phyloP scores from a whole-genome alignment of 2,113 vertebrate genomes.

The Vanacampus margaritifer region DNA sequence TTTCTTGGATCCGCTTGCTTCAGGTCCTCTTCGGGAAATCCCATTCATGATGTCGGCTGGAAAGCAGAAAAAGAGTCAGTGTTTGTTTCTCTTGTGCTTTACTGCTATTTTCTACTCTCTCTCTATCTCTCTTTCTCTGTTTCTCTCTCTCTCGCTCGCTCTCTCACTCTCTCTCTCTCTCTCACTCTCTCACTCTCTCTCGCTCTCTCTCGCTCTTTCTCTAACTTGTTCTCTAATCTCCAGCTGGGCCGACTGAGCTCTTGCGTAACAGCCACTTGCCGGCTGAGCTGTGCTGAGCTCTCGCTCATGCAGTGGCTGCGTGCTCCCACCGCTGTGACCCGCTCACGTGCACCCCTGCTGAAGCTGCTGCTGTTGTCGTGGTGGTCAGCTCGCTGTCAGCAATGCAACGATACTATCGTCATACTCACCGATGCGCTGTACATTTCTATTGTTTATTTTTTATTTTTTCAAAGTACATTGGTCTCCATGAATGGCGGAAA shows the following conservation, averaged over 20 bases:
- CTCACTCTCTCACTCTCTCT: slow-evolving; percentile 20
- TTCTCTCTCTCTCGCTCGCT: slow-evolving; percentile 19
- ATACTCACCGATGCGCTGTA: too few species aligned
- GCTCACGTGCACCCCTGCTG: slow-evolving; percentile 6
- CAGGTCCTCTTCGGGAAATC: slow-evolving; percentile 7
- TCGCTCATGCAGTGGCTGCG: slow-evolving; percentile 55
- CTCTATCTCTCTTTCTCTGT: slow-evolving; percentile 21
- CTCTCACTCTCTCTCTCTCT: slow-evolving; percentile 30
- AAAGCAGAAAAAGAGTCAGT: slow-evolving; percentile 20
- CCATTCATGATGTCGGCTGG: slow-evolving; percentile 35
- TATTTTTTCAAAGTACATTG: too few species aligned
- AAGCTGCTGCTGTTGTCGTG: too few species aligned
- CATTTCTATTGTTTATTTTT: too few species aligned
- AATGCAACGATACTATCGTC: too few species aligned
- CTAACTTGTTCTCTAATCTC: slow-evolving; percentile 48
- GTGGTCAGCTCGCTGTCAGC: not conserved
- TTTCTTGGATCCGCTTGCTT: slow-evolving; percentile 5
- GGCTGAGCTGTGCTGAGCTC: slow-evolving; percentile 57
- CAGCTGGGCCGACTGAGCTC: slow-evolving; percentile 63
- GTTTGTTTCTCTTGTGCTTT: slow-evolving; percentile 13
- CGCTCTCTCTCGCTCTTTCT: slow-evolving; percentile 20
- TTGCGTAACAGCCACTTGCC: slow-evolving; percentile 68
- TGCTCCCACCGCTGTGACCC: slow-evolving; percentile 26
- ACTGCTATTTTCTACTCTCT: slow-evolving; percentile 20
- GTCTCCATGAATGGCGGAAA: too few species aligned